Conservation (phyloP, 1,140 invertebrate genomes). For the Bombus confusus region DNA sequence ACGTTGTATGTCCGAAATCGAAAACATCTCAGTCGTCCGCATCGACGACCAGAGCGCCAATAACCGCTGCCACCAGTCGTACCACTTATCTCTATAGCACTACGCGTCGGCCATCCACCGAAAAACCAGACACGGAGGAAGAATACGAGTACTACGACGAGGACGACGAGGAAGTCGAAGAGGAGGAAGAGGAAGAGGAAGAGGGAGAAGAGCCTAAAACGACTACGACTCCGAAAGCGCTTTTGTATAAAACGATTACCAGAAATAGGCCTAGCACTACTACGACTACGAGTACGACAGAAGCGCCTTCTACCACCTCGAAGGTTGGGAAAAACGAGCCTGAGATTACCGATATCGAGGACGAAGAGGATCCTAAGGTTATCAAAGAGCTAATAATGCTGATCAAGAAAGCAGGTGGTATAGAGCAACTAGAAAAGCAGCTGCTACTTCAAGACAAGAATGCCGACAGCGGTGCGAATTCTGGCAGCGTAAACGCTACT, state of each 20-base stretch:
- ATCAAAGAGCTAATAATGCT: conserved; percentile 92
- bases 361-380: conserved; percentile 90
- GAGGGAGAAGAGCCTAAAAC: conserved; percentile 73
- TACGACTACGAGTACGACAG: conserved; percentile 57
- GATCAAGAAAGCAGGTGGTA: conserved; percentile 92
- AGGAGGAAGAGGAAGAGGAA: conserved; percentile 67
- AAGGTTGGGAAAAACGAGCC: conserved; percentile 30
- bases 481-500: conserved; percentile 70
- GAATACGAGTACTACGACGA: conserved; percentile 86
- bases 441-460: conserved; percentile 84
- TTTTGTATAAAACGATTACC: conserved; percentile 79
- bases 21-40: conserved; percentile 79
- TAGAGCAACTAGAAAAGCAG: conserved; percentile 92
- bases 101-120: conserved; percentile 82
- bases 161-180: conserved; percentile 77
- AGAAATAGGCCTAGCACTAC: conserved; percentile 74
- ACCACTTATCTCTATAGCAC: conserved; percentile 80
- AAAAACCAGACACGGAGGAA: conserved; percentile 74
- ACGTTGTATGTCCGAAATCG: conserved; percentile 88
- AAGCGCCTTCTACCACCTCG: conserved; percentile 42
- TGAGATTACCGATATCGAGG: conserved; percentile 54
- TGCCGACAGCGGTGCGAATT: conserved; percentile 65
- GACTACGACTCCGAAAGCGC: conserved; percentile 72
- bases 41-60: conserved; percentile 81
- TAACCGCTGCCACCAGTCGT: conserved; percentile 81